Percentiles rank a stretch among this genome's conserved stretches.
phyloP scores from a whole-genome alignment of 2,888 invertebrate genomes.

The Corythucha ciliata region DNA sequence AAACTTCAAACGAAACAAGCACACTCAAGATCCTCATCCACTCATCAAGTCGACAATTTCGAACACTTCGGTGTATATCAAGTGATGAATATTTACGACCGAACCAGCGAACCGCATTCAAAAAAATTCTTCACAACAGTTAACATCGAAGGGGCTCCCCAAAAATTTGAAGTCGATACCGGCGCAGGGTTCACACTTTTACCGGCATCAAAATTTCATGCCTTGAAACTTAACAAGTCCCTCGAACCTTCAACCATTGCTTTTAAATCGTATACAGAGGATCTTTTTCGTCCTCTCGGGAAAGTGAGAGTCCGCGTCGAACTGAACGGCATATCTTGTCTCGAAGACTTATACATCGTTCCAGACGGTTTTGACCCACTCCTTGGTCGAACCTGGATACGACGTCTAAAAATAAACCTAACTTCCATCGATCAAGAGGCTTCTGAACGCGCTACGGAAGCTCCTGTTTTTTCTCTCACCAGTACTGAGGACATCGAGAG shows the following conservation, averaged over 20 bases:
- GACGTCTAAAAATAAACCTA: slow-evolving; percentile 12
- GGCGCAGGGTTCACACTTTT: slow-evolving; percentile 15
- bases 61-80: neutral
- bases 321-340: neutral
- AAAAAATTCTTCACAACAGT: slow-evolving; percentile 18
- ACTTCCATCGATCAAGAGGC: slow-evolving; percentile 6
- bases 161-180: slow-evolving; percentile 19
- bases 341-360: slow-evolving; percentile 11
- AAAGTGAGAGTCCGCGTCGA: slow-evolving; percentile 15
- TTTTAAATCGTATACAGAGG: slow-evolving; percentile 12
- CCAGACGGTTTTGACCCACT: slow-evolving; percentile 9
- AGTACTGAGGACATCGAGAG: slow-evolving; percentile 14
- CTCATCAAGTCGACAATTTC: slow-evolving; percentile 8
- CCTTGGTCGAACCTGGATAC: slow-evolving; percentile 20
- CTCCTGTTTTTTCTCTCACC: neutral
- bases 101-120: slow-evolving; percentile 1
- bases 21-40: slow-evolving; percentile 1
- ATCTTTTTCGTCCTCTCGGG: slow-evolving; percentile 11
- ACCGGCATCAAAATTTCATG: slow-evolving; percentile 9
- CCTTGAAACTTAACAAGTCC: slow-evolving; percentile 10
- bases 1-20: slow-evolving; percentile 12
- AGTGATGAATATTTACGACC: slow-evolving; percentile 9
- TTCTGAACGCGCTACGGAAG: neutral
- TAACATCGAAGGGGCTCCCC: slow-evolving; percentile 13
- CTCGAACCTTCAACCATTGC: slow-evolving; percentile 14